Base-by-base conservation (phyloP, 1,140 invertebrate species). In the Drosophila truncata region DNA sequence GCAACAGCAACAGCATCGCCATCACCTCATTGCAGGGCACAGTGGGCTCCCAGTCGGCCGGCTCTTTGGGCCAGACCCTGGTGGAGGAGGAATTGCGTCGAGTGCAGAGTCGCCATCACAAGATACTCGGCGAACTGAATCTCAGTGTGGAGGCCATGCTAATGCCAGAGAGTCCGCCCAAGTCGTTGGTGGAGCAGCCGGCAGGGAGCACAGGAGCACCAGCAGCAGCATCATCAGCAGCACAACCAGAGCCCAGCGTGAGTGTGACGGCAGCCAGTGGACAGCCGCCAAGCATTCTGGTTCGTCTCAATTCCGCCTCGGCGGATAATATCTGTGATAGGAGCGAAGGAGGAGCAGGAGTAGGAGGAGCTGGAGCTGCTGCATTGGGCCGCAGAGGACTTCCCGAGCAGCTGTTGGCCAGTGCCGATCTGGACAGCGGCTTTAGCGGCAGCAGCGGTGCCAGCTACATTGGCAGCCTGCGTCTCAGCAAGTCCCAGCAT, bases 61-160 rank as follows among this genome's bases (percentile, higher is more conserved):
- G 91, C 44, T 95, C 95, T 11, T 86, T 95, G 5, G 94, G 95
- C 78, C 84, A 95, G 81, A 95, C 95, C 73, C 94, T 96, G 18
- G 95, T 96, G 11, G 96, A 96, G 87, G 96, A 97, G 91, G 97
- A 98, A 93, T 95, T 97, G 47, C 94, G 96, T 29, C 94, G 95
- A 60, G 96, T 97, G 31, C 96, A 97, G 91, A 95, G 95, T 72
- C 94, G 96, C 29, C 96, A 97, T 93, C 95, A 95, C 78, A 94
- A 96, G 82, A 96, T 97, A 62, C 94, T 98, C 55, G 97, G 96
- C 35, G 96, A 98, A 91, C 93, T 98, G 41, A 98, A 98, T 94
- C 94, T 98, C 35, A 96, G 97, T 76, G 96, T 97, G 33, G 97
- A 98, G 93, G 96, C 96, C 46, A 97, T 98, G 97, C 93, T 97